phyloP scores from a whole-genome alignment of 1,140 invertebrate genomes.

The Platorchestia sp. region DNA sequence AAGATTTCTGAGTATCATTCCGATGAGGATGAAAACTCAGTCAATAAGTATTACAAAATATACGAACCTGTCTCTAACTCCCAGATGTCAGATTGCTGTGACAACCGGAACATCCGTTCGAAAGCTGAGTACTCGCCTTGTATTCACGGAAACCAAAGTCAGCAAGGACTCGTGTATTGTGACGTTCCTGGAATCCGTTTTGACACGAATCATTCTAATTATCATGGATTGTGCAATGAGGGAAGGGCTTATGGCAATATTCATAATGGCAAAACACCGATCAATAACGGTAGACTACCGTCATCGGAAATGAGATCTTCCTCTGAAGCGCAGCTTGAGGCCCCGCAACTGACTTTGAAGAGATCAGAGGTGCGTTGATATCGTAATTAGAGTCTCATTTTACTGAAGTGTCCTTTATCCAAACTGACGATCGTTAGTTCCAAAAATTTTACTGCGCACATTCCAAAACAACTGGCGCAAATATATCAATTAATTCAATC shows the following conservation, averaged over 20 bases:
- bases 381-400: not conserved
- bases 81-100: not conserved
- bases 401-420: not conserved
- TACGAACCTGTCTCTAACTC: not conserved
- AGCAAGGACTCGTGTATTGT: not conserved
- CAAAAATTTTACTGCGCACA: not conserved
- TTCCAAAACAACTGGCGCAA: not conserved
- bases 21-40: not conserved
- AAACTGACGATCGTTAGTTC: not conserved
- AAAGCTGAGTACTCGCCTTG: not conserved
- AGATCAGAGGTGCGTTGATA: not conserved
- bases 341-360: not conserved
- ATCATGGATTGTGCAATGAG: not conserved
- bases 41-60: not conserved
- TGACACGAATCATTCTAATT: not conserved
- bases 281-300: not conserved
- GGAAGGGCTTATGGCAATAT: not conserved
- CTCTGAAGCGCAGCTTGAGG: not conserved
- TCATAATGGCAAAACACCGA: not conserved
- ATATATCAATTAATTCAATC: not conserved
- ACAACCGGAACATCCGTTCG: not conserved
- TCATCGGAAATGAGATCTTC: not conserved
- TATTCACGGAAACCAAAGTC: not conserved
- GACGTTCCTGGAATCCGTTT: not conserved
- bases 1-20: not conserved